Conservation (phyloP, 2,797 vertebrate species). For the Rhincodon typus region DNA sequence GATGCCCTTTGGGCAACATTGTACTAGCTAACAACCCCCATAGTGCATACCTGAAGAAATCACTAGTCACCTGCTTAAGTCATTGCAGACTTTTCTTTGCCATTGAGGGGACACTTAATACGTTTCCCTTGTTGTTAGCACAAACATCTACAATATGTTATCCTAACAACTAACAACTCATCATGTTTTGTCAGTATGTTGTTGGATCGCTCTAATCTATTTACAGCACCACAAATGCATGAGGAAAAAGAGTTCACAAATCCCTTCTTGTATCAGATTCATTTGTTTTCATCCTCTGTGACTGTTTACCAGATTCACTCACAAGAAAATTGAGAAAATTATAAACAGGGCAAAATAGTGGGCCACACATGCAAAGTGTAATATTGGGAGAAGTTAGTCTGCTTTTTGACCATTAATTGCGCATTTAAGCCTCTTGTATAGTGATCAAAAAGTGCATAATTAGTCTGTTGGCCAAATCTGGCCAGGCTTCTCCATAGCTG, state of each 20-base stretch:
- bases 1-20: constrained; percentile 23
- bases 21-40: not conserved
- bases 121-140: constrained; percentile 15
- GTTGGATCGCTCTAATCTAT: not conserved
- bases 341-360: not conserved
- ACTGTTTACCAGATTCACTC: not conserved
- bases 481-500: not conserved
- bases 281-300: not conserved
- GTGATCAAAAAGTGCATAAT: not conserved
- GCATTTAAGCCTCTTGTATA: not conserved
- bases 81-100: not conserved
- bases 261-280: not conserved
- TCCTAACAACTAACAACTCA: not conserved
- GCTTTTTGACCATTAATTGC: not conserved
- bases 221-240: constrained; percentile 2
- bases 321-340: not conserved
- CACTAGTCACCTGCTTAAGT: not conserved
- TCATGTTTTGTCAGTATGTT: not conserved
- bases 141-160: constrained; percentile 27
- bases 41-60: not conserved
- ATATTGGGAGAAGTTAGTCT: not conserved
- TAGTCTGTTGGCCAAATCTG: not conserved
- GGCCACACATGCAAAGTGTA: not conserved
- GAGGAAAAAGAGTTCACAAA: not conserved
- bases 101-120: not conserved